Base-by-base conservation (phyloP, 2,888 invertebrate species). In the Philonicus albiceps region DNA sequence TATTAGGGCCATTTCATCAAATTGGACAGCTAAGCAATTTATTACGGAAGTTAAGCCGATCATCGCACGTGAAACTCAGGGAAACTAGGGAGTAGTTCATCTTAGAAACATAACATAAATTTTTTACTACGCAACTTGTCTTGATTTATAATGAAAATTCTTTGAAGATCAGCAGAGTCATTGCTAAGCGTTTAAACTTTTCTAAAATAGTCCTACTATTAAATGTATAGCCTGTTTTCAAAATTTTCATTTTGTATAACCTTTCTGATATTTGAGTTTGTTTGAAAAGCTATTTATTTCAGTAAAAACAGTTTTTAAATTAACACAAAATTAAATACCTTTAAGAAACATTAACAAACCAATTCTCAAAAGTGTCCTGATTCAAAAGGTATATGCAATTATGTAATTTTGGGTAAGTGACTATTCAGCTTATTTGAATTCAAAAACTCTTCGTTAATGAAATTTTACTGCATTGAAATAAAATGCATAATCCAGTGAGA, bases 1-100 rank as follows among this genome's bases (percentile, higher is more conserved):
- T 83, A 72, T 55, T 64, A 27, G 37, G 40, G 40, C 37, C 19
- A 72, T 83, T 83, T 83, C 34, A 72, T 55, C 72, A 83, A 83
- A 64, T 83, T 72, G 64, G 40, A 83, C 64, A 64, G 64, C n/a
- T 49, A 30, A n/a, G 53, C 13, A 80, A 53, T 80, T 80, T 80
- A 49, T 80, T 53, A 16, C 40, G 30, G 53, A 53, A 64, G 64
- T 64, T 19, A 19, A 64, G 27, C 22, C 64, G 27, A 64, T 64
- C 37, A n/a, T n/a, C n/a, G n/a, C n/a, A n/a, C n/a, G n/a, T n/a
- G 27, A 34, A 37, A 1, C 34, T 31, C 34, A 75, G n/a, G 37
- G 11, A 34, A 73, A 74, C 7, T 19, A 1, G 30, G 2, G 27
- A 30, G 37, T 16, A 75, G 37, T 30, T 75, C 31, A 22, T 22